phyloP scores from a whole-genome alignment of 2,888 invertebrate genomes.

The Orthosia gothica region DNA sequence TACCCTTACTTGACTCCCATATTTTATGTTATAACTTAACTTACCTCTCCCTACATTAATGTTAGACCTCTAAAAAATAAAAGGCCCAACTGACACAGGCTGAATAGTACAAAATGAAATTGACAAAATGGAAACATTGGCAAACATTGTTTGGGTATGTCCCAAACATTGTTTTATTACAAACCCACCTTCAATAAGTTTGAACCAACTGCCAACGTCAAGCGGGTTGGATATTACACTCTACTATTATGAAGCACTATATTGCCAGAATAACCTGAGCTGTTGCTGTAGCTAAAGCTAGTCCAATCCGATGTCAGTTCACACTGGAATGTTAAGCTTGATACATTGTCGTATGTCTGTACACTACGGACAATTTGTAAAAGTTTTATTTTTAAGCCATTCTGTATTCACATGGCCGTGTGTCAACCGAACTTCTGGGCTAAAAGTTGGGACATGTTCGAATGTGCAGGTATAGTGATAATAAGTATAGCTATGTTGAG shows the following conservation, averaged over 20 bases:
- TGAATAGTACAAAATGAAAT: conserved; percentile 9
- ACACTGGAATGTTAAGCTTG: not conserved
- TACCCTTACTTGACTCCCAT: conserved; percentile 1
- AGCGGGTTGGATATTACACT: not conserved
- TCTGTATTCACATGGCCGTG: conserved; percentile 3
- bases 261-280: not conserved
- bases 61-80: conserved; percentile 3
- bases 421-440: not conserved
- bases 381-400: conserved; percentile 14
- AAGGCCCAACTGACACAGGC: not conserved
- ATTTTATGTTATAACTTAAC: conserved; percentile 23
- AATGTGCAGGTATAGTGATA: conserved; percentile 12
- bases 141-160: too few species aligned
- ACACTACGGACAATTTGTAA: not conserved
- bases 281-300: too few species aligned
- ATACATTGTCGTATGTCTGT: not conserved
- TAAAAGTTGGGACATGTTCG: conserved; percentile 15
- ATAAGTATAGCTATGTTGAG: not conserved
- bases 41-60: not conserved
- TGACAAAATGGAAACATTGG: conserved; percentile 6
- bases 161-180: conserved; percentile 25
- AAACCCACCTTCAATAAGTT: conserved; percentile 12
- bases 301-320: not conserved
- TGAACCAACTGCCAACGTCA: not conserved
- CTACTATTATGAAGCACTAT: not conserved